phyloP scores from a whole-genome alignment of 2,888 invertebrate species.

The Rhamnusium bicolor region DNA sequence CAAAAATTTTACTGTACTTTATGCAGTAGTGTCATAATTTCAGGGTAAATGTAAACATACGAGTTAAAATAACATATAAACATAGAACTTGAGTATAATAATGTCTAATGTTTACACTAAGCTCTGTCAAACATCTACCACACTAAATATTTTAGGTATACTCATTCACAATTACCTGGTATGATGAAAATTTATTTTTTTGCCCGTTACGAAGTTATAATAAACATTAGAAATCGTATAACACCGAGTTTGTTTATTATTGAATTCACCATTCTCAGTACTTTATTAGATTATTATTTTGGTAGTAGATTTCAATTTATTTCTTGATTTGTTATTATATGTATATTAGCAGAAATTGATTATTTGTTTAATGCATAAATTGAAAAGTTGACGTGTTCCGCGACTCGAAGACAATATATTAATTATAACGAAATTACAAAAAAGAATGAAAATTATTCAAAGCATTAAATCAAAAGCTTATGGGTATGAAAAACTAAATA shows the following conservation, averaged over 20 bases:
- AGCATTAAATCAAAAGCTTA: too few relatives aligned
- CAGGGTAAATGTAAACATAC: slow-evolving; percentile 41
- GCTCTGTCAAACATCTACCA: slow-evolving; percentile 48
- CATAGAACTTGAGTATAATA: slow-evolving; percentile 39
- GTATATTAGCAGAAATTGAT: background rate
- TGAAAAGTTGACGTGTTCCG: background rate
- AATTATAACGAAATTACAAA: too few relatives aligned
- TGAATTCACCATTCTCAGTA: background rate
- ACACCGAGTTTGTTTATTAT: background rate
- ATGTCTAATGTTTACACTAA: slow-evolving; percentile 42
- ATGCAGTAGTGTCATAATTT: slow-evolving; percentile 48
- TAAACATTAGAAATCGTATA: slow-evolving; percentile 3
- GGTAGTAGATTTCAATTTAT: background rate
- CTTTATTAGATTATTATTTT: background rate
- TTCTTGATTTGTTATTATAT: background rate
- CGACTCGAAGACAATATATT: background rate
- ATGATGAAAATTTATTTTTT: slow-evolving; percentile 39
- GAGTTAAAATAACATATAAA: slow-evolving; percentile 48
- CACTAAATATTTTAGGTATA: slow-evolving; percentile 44
- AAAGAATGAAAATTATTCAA: too few relatives aligned
- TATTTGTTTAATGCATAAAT: background rate
- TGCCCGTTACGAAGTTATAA: background rate
- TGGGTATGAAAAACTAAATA: too few relatives aligned
- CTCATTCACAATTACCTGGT: slow-evolving; percentile 44
- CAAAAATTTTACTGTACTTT: background rate